Evolutionary conservation across 2,888 invertebrate genomes (phyloP).

Genomic region (Seira sanloemensis): DNA sequence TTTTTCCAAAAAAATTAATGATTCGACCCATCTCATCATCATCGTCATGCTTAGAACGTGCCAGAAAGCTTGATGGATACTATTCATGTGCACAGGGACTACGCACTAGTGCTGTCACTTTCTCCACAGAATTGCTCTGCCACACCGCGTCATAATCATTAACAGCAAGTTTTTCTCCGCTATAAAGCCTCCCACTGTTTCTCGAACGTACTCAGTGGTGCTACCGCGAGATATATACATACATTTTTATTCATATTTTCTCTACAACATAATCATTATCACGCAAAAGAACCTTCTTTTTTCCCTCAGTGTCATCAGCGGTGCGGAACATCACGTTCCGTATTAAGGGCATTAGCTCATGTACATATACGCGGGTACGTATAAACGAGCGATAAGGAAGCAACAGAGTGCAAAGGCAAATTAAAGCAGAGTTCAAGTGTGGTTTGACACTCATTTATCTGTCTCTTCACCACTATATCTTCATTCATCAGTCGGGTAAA

Average conservation of each 20-base stretch:
- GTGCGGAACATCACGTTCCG: constrained; percentile 30
- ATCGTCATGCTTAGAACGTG: constrained; percentile 20
- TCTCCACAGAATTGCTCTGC: constrained; percentile 54
- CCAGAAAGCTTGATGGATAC: constrained; percentile 63
- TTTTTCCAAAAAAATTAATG: constrained; percentile 52
- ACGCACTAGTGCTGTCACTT: constrained; percentile 62
- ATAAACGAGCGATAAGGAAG: constrained; percentile 45
- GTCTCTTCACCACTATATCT: constrained; percentile 44
- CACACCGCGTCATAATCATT: constrained; percentile 56
- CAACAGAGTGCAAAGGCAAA: constrained; percentile 58
- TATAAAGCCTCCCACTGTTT: too few relatives aligned
- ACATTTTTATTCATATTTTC: too few relatives aligned
- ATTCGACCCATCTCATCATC: constrained; percentile 56
- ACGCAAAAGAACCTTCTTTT: too few relatives aligned
- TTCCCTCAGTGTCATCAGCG: constrained; percentile 37
- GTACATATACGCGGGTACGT: too few relatives aligned
- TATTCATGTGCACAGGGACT: constrained; percentile 56
- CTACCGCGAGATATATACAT: too few relatives aligned
- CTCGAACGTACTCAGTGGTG: too few relatives aligned
- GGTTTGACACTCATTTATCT: constrained; percentile 59
- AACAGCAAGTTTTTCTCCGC: constrained; percentile 47
- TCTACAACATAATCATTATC: too few relatives aligned
- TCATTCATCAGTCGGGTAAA: constrained; percentile 30
- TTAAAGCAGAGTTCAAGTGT: constrained; percentile 61
- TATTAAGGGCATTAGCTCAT: too few relatives aligned